These are phyloP conservation scores for Poecilia latipinna DNA, from an alignment of 2,113 vertebrate species.

Conservation along the genomic window DNA sequence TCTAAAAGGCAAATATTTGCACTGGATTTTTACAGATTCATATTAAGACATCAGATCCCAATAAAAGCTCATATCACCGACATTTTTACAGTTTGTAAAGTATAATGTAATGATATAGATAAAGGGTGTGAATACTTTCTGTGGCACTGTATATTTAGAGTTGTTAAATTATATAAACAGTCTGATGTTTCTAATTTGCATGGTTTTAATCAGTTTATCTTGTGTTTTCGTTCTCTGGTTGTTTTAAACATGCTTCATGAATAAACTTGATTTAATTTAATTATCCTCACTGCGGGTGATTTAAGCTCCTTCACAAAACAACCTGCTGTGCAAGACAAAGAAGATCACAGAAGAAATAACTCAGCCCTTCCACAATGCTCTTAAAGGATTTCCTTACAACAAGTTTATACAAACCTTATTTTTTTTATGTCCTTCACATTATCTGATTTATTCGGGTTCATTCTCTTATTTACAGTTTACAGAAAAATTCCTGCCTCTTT, in stretches of 20 bases:
- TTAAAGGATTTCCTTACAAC: not conserved
- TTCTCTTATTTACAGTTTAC: not conserved
- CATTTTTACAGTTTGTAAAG: not conserved
- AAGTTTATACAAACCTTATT: not conserved
- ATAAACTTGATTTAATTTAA: constrained; percentile 16
- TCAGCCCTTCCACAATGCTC: not conserved
- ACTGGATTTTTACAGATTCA: not conserved
- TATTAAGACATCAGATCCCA: not conserved
- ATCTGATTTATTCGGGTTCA: too few species aligned
- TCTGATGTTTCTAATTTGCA: not conserved
- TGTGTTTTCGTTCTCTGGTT: not conserved
- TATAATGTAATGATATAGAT: not conserved
- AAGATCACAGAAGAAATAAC: constrained; percentile 4
- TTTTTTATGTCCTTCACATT: not conserved
- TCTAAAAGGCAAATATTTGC: not conserved
- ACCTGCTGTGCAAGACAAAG: not conserved
- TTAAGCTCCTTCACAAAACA: constrained; percentile 5
- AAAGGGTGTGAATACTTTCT: not conserved
- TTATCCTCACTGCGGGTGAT: constrained; percentile 18
- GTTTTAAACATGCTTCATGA: constrained; percentile 4
- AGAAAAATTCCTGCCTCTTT: too few species aligned
- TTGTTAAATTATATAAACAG: not conserved
- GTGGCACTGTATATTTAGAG: not conserved
- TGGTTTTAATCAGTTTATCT: not conserved
- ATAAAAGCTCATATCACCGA: not conserved